These are phyloP conservation scores for Caenorhabditis elegans DNA, from an alignment of 1,140 invertebrate genomes.

Conservation along the genomic window WBcel235 BX284605.5:10096001-10096500, in stretches of 20 bases:
- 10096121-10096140: no score
- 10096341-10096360: not conserved
- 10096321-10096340: not conserved
- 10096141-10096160: no score
- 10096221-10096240: constrained; percentile 67
- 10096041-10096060: no score
- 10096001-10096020: not conserved
- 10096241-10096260: not conserved
- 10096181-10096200: constrained; percentile 75
- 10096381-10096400: not conserved
- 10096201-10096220: constrained; percentile 78
- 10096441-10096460: constrained; percentile 45
- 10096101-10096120: no score
- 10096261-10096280: not conserved
- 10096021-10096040: not conserved
- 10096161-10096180: not conserved
- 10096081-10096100: no score
- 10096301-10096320: constrained; percentile 8
- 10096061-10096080: no score
- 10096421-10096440: constrained; percentile 23
- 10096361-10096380: not conserved
- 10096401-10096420: not conserved
- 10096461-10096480: constrained; percentile 40
- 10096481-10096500: not conserved
- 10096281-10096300: not conserved